phyloP scores from a whole-genome alignment of 2,888 invertebrate genomes.

The Brenthis daphne region DNA sequence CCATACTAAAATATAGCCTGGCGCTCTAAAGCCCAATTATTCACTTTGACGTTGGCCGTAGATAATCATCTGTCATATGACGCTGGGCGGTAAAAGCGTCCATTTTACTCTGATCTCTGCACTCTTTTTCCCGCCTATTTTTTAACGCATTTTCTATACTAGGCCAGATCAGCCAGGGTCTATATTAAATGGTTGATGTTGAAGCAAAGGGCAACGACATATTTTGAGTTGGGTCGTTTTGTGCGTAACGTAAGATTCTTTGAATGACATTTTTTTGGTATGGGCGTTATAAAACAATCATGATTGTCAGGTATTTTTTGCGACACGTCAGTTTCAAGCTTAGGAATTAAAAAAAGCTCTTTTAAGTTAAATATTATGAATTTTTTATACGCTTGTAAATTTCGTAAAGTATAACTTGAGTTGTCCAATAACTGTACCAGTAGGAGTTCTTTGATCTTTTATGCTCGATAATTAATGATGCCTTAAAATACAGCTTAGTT shows the following conservation, averaged over 20 bases:
- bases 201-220: conserved; percentile 40
- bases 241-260: conserved; percentile 69
- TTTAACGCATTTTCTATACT: conserved; percentile 34
- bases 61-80: conserved; percentile 81
- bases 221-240: conserved; percentile 60
- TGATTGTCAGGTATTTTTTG: conserved; percentile 36
- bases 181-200: conserved; percentile 30
- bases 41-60: conserved; percentile 78
- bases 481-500: too few relatives aligned
- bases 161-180: conserved; percentile 37
- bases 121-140: conserved; percentile 45
- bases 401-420: too few relatives aligned
- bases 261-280: conserved; percentile 60
- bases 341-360: conserved; percentile 2
- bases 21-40: conserved; percentile 77
- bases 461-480: too few relatives aligned
- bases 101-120: conserved; percentile 55
- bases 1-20: conserved; percentile 41
- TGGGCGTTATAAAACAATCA: conserved; percentile 48
- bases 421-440: too few relatives aligned
- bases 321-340: neutral
- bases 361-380: neutral
- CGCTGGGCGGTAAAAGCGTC: conserved; percentile 59
- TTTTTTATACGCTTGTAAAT: neutral
- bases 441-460: too few relatives aligned